Evolutionary conservation across 2,113 vertebrate genomes (phyloP).

Genomic region (Pseudopipra pipra): DNA sequence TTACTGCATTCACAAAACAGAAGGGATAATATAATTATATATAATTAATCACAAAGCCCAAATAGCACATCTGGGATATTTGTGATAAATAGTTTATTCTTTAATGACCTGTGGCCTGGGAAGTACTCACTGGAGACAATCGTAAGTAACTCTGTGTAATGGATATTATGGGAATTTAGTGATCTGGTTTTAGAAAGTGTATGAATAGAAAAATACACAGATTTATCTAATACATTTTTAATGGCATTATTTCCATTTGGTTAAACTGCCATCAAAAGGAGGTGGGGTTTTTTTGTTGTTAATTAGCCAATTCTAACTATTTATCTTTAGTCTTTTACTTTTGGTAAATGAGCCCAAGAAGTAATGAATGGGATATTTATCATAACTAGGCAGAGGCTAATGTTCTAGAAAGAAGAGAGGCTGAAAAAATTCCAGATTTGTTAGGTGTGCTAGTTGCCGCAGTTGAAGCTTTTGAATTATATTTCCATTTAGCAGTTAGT

Average conservation of each 20-base stretch:
- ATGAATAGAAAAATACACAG: not conserved
- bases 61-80: not conserved
- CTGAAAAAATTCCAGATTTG: not conserved
- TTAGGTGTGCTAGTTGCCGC: not conserved
- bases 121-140: not conserved
- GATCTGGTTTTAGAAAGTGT: not conserved
- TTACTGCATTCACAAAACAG: not conserved
- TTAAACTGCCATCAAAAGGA: not conserved
- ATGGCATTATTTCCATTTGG: not conserved
- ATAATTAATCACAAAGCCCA: conserved; percentile 24
- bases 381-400: not conserved
- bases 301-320: not conserved
- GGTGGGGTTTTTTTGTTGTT: not conserved
- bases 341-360: not conserved
- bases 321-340: not conserved
- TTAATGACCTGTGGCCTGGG: not conserved
- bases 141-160: not conserved
- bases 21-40: not conserved
- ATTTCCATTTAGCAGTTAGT: not conserved
- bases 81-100: conserved; percentile 17
- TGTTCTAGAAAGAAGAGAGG: not conserved
- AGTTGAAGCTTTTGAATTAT: not conserved
- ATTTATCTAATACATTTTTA: conserved; percentile 2
- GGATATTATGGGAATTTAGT: not conserved
- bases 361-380: not conserved